Percentiles rank a stretch among this genome's conserved stretches.
Evolutionary conservation across 1,140 invertebrate species (phyloP).

Genomic region (Leptinotarsa undecemlineata): DNA sequence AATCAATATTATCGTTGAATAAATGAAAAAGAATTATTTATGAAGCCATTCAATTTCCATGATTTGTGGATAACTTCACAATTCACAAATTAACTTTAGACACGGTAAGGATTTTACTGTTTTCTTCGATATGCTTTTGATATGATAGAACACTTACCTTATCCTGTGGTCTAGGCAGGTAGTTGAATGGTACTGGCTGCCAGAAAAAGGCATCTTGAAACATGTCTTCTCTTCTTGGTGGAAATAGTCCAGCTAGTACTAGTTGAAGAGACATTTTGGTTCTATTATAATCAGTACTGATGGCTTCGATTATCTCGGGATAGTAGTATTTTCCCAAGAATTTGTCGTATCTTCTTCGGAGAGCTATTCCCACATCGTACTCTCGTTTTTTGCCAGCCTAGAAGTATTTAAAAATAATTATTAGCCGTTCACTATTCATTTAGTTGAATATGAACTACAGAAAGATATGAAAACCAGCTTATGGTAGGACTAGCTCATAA

Average conservation of each 20-base stretch:
- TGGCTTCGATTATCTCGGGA: slow-evolving; percentile 46
- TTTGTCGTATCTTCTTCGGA: slow-evolving; percentile 64
- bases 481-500: too few relatives aligned
- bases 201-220: slow-evolving; percentile 75
- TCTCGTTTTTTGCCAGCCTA: slow-evolving; percentile 53
- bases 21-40: too few relatives aligned
- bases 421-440: too few relatives aligned
- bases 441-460: too few relatives aligned
- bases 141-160: slow-evolving; percentile 23
- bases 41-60: too few relatives aligned
- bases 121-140: background rate
- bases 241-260: slow-evolving; percentile 82
- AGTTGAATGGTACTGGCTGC: slow-evolving; percentile 81
- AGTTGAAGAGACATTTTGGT: slow-evolving; percentile 67
- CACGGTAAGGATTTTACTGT: background rate
- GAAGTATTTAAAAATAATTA: background rate
- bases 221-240: slow-evolving; percentile 68
- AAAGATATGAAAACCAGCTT: too few relatives aligned
- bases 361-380: slow-evolving; percentile 64
- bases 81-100: too few relatives aligned
- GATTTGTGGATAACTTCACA: too few relatives aligned
- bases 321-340: slow-evolving; percentile 67
- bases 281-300: slow-evolving; percentile 56
- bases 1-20: too few relatives aligned
- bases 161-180: slow-evolving; percentile 29